Evolutionary conservation across 2,797 vertebrate genomes (phyloP).

Genomic region (Ceyx erithaca): DNA sequence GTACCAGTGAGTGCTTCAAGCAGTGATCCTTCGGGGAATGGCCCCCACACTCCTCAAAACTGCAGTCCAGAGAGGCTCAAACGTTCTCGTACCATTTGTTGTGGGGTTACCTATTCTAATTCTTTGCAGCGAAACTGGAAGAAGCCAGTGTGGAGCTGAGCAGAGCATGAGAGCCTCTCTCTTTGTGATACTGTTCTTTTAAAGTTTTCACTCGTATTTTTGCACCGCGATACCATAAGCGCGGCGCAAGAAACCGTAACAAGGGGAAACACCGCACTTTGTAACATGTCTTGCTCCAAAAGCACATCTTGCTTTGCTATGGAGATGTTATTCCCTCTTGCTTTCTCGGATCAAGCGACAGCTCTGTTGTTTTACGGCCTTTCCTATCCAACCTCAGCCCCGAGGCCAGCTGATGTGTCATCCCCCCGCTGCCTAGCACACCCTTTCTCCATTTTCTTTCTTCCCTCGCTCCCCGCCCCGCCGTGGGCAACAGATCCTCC

Average conservation of each 20-base stretch:
- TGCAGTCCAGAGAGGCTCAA: not conserved
- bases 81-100: not conserved
- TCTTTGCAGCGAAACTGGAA: not conserved
- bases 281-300: not conserved
- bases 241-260: not conserved
- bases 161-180: not conserved
- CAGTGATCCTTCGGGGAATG: not conserved
- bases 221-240: not conserved
- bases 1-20: not conserved
- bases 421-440: not conserved
- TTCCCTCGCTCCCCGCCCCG: not conserved
- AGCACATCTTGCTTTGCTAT: not conserved
- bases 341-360: not conserved
- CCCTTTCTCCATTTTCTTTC: not conserved
- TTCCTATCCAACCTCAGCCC: not conserved
- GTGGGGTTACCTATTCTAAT: not conserved
- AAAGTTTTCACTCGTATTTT: not conserved
- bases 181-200: not conserved
- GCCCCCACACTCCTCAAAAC: not conserved
- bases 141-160: not conserved
- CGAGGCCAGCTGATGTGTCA: not conserved
- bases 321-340: not conserved
- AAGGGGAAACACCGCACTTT: not conserved
- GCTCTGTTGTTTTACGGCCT: not conserved
- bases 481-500: not conserved